These are phyloP conservation scores for Romanogobio albipinnatus DNA, from an alignment of 2,113 vertebrate species.

Conservation along the genomic window DNA sequence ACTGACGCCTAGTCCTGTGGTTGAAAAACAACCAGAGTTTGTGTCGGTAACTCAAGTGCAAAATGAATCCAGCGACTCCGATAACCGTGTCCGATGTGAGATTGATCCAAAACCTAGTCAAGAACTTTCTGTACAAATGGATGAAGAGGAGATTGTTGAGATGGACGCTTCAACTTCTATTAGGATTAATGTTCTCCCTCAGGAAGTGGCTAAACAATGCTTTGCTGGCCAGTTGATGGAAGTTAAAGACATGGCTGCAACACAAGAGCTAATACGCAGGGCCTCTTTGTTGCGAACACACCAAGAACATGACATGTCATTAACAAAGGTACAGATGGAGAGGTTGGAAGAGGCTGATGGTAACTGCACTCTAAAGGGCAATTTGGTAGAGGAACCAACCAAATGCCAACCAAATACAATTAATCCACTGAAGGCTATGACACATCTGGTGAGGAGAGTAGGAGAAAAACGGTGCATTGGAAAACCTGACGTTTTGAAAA, in stretches of 20 bases:
- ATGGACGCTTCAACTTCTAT: conserved; percentile 59
- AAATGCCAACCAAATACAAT: not conserved
- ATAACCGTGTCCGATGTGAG: not conserved
- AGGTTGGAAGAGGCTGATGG: not conserved
- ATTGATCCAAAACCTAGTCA: not conserved
- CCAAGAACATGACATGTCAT: too few relatives aligned
- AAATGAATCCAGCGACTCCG: not conserved
- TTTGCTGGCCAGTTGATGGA: conserved; percentile 29
- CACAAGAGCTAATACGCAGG: too few relatives aligned
- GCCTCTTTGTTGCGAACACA: too few relatives aligned
- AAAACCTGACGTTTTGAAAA: not conserved
- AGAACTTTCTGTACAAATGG: not conserved
- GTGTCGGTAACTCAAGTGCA: not conserved
- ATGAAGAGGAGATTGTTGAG: not conserved
- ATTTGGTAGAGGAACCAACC: not conserved
- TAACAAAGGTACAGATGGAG: too few relatives aligned
- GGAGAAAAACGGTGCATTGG: not conserved
- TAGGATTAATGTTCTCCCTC: conserved; percentile 64
- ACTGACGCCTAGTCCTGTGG: not conserved
- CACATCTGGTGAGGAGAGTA: not conserved
- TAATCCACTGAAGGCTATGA: not conserved
- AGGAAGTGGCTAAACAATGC: conserved; percentile 64
- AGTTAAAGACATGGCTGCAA: not conserved
- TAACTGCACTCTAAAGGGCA: not conserved
- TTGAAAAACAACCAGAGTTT: not conserved